phyloP scores from a whole-genome alignment of 2,888 invertebrate species.

The Leptopterna dolabrata region DNA sequence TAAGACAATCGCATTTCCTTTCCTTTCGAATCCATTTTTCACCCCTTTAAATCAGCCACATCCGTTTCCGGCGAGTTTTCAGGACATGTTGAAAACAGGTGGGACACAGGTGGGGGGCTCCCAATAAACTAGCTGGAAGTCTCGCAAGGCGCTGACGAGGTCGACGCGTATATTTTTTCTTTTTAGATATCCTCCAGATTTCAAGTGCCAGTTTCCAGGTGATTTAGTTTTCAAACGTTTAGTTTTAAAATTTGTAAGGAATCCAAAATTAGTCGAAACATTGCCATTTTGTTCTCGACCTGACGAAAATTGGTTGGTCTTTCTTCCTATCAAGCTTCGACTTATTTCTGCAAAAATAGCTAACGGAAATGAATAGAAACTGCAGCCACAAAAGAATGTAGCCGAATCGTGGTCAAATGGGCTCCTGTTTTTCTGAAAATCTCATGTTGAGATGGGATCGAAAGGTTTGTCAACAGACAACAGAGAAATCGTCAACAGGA shows the following conservation, averaged over 20 bases:
- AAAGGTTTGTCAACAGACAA: neutral
- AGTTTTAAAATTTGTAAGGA: too few species aligned
- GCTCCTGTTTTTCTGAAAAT: too few species aligned
- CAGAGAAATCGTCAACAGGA: neutral
- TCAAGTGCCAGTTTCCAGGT: neutral
- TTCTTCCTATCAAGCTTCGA: too few species aligned
- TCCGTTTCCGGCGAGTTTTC: neutral
- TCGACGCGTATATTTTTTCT: neutral
- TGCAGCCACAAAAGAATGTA: too few species aligned
- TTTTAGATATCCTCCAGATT: neutral
- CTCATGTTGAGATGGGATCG: neutral
- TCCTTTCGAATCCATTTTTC: neutral
- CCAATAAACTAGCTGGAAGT: neutral
- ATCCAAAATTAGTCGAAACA: too few species aligned
- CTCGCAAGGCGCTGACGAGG: neutral
- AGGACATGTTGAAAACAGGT: neutral
- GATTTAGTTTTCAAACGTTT: neutral
- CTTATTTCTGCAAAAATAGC: too few species aligned
- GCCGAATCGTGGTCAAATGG: too few species aligned
- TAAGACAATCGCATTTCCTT: neutral
- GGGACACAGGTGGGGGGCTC: neutral
- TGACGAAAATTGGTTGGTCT: too few species aligned
- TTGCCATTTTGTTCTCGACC: too few species aligned
- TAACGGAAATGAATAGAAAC: too few species aligned
- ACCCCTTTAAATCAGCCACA: neutral